Evolutionary conservation across 2,113 vertebrate species (phyloP), one percentile per base, ranked within the genome.

Genomic region (Mungos mungo): DNA sequence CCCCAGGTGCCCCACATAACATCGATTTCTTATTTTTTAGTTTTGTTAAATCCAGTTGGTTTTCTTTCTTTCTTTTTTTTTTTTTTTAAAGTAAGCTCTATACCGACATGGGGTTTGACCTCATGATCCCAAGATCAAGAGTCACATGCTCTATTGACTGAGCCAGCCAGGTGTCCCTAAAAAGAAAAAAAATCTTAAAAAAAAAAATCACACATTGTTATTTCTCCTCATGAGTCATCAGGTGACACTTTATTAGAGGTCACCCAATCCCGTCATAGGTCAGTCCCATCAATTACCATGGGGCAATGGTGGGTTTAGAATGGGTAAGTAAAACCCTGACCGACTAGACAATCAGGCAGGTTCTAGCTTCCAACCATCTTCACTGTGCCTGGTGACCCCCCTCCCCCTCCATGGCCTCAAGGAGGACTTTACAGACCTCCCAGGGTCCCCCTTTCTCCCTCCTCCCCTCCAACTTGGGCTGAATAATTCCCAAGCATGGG

Each of bases 191-290:
- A 57, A 57, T 57, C 54, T 57, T 57, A 19, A 57, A 60, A 57
- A 23, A 57, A 31, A 27, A 94, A 96, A 71, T 82, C 63, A 60
- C 77, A 23, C 68, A 47, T 52, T 3, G 0, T 60, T 54, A 33
- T 87, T 87, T 88, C 66, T 95, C 69, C 74, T 87, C 19, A 0
- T n/a, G 85, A 93, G 74, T 84, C 76, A 47, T 76, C 41, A n/a
- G 45, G 82, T 90, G 92, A 88, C 54, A 60, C 68, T 91, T 65
- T 87, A 94, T 86, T 83, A 87, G 96, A 83, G 89, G 93, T 88
- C 83, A 33, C 76, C 38, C 0, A 21, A 79, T 54, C 66, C 97
- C 69, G 50, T 90, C 15, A 0, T 25, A 89, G 88, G 71, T 84
- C 77, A 95, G 33, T 85, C 74, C 47, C 92, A 41, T 93, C 96